Evolutionary conservation across 1,140 invertebrate genomes (phyloP).

Genomic region (Tetramorium parvispinum): DNA sequence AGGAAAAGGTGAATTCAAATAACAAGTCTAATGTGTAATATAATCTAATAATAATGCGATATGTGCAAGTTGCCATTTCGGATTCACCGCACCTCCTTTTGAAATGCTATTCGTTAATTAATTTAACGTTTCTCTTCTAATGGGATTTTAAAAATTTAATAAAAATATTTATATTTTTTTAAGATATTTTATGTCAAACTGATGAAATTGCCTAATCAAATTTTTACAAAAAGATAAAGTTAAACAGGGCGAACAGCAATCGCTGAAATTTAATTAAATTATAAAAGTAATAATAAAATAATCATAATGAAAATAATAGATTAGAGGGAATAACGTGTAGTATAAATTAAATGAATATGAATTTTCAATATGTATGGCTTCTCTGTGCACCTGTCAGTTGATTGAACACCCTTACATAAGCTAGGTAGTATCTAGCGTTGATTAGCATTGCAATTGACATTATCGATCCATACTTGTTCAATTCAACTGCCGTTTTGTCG

Average conservation of each 20-base stretch:
- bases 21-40: background rate
- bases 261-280: background rate
- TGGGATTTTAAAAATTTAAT: background rate
- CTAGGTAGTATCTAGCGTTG: slow-evolving; percentile 20
- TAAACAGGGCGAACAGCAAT: background rate
- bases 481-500: slow-evolving; percentile 53
- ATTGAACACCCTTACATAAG: slow-evolving; percentile 41
- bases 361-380: background rate
- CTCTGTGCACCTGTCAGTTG: background rate
- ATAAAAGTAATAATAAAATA: background rate
- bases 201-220: background rate
- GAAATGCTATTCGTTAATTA: slow-evolving; percentile 9
- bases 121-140: background rate
- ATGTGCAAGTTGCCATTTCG: background rate
- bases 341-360: slow-evolving; percentile 5
- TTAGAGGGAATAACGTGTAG: background rate
- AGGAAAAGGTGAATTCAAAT: slow-evolving; percentile 26
- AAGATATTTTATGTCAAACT: background rate
- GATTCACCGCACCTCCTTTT: background rate
- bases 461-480: slow-evolving; percentile 52
- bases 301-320: background rate
- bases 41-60: slow-evolving; percentile 16
- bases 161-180: no score
- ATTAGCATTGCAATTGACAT: slow-evolving; percentile 50
- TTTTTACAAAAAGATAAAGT: slow-evolving; percentile 3